Percentiles rank a stretch among this genome's conserved stretches.
Evolutionary conservation across 2,888 invertebrate species (phyloP).

Genomic region (Sipha maydis): DNA sequence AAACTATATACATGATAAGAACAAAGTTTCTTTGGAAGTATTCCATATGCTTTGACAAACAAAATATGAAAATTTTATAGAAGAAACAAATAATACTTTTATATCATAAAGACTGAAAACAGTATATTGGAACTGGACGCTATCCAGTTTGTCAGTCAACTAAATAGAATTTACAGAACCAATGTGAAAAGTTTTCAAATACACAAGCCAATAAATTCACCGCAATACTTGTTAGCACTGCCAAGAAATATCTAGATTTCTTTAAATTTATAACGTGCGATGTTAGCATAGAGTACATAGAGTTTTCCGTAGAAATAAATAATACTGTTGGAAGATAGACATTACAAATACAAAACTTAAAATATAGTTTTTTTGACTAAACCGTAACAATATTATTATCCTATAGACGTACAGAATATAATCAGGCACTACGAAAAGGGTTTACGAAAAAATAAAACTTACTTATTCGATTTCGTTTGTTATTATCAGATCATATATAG

Average conservation of each 20-base stretch:
- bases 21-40: constrained; percentile 24
- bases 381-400: no score
- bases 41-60: constrained; percentile 28
- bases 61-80: background rate
- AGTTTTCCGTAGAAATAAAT: background rate
- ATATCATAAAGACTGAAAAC: background rate
- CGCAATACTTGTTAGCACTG: constrained; percentile 6
- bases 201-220: constrained; percentile 36
- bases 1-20: background rate
- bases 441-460: no score
- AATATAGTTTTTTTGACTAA: no score
- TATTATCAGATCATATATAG: no score
- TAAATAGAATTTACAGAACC: constrained; percentile 35
- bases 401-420: no score
- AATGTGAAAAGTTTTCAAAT: constrained; percentile 39
- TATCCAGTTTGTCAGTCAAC: constrained; percentile 42
- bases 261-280: constrained; percentile 5
- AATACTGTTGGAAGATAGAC: no score
- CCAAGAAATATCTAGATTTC: constrained; percentile 35
- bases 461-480: no score
- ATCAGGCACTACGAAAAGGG: no score
- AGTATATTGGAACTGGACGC: constrained; percentile 33
- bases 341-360: no score
- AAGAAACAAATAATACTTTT: background rate
- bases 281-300: background rate